These are phyloP conservation scores for Bursaphelenchus mucronatus DNA, from an alignment of 1,140 invertebrate genomes.

Conservation along the genomic window DNA sequence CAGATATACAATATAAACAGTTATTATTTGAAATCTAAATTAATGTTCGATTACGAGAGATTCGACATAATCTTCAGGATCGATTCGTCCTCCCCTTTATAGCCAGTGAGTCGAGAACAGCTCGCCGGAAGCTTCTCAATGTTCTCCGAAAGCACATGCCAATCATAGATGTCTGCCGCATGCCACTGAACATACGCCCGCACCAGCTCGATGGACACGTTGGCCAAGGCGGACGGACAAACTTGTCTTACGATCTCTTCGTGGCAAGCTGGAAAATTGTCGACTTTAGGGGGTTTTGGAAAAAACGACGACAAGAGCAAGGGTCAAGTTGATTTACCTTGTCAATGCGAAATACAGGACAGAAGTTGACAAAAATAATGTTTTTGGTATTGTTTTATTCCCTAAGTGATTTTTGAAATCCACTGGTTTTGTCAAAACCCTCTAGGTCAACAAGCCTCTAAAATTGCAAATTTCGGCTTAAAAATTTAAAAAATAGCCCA, in stretches of 20 bases:
- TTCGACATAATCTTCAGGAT: constrained; percentile 32
- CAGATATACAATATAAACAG: not conserved
- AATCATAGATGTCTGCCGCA: constrained; percentile 55
- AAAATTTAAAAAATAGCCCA: too few species aligned
- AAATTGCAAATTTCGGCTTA: too few species aligned
- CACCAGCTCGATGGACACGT: constrained; percentile 44
- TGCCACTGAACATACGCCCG: constrained; percentile 53
- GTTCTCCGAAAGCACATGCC: constrained; percentile 55
- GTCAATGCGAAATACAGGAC: too few species aligned
- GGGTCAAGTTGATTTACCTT: constrained; percentile 31
- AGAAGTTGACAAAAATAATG: too few species aligned
- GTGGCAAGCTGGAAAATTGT: constrained; percentile 15
- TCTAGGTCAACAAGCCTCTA: too few species aligned
- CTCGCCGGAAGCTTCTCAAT: constrained; percentile 46
- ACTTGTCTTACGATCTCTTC: constrained; percentile 26
- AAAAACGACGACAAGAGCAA: not conserved
- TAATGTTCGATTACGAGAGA: constrained; percentile 12
- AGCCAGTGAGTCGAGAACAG: constrained; percentile 41
- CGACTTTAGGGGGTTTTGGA: not conserved
- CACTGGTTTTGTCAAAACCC: too few species aligned
- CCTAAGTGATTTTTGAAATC: too few species aligned
- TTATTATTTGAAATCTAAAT: not conserved
- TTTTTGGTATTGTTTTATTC: too few species aligned
- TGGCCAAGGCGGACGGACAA: constrained; percentile 42
- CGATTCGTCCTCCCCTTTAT: constrained; percentile 27